Conservation (phyloP, 1,140 invertebrate species). For the Tetragonula clypearis region DNA sequence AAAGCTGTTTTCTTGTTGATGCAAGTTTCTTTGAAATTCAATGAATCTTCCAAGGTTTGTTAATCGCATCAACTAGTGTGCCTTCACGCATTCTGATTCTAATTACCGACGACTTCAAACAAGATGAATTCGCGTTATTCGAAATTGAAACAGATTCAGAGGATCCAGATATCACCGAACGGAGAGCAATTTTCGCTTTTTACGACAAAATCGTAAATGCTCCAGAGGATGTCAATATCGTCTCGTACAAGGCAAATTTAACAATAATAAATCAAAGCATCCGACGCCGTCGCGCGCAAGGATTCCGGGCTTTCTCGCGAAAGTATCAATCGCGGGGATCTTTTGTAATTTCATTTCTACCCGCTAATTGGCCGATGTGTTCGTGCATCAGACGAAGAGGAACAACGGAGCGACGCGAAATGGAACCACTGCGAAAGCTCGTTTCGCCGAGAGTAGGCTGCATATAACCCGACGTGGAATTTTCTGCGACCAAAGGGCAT, state of each 20-base stretch:
- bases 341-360: neutral
- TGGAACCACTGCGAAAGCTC: slow-evolving; percentile 10
- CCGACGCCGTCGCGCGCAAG: neutral
- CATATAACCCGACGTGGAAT: slow-evolving; percentile 1
- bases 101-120: too few species aligned
- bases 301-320: neutral
- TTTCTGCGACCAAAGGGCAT: slow-evolving; percentile 40
- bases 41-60: too few species aligned
- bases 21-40: too few species aligned
- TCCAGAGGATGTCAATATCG: neutral
- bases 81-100: too few species aligned
- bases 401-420: neutral
- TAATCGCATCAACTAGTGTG: too few species aligned
- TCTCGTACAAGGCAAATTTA: neutral
- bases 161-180: neutral
- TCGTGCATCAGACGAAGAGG: neutral
- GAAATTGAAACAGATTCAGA: neutral
- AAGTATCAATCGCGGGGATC: too few species aligned
- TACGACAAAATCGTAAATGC: accelerated
- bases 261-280: neutral
- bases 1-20: too few species aligned
- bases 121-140: neutral
- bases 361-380: neutral
- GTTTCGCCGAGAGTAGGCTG: slow-evolving; percentile 13
- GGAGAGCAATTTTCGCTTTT: neutral